phyloP scores from a whole-genome alignment of 2,797 vertebrate genomes.

The Petrocephalus sullivani region DNA sequence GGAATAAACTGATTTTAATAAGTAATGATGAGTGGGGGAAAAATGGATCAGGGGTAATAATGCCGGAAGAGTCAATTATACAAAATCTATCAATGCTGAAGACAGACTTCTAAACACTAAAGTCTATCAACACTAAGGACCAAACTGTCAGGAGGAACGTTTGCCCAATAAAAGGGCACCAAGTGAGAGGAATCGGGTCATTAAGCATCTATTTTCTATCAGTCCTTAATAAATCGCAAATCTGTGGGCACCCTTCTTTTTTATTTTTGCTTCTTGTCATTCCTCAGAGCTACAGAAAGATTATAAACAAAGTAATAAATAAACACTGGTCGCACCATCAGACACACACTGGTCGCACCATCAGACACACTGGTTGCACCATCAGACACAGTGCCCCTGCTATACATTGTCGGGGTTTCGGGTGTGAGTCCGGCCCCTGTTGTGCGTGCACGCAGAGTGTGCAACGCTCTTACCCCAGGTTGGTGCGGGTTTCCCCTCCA shows the following conservation, averaged over 20 bases:
- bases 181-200: background rate
- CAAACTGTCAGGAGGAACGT: background rate
- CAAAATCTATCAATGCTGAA: slow-evolving; percentile 22
- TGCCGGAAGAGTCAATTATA: slow-evolving; percentile 26
- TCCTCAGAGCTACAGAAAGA: background rate
- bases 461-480: background rate
- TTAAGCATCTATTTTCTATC: background rate
- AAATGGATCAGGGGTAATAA: slow-evolving; percentile 29
- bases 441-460: background rate
- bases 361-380: background rate
- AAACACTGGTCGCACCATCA: background rate
- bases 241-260: background rate
- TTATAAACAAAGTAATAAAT: background rate
- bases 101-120: slow-evolving; percentile 3
- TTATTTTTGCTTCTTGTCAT: background rate
- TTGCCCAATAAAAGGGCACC: background rate
- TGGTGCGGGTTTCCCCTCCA: background rate
- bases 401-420: background rate
- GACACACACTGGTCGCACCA: no score
- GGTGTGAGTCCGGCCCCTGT: background rate
- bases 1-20: slow-evolving; percentile 62
- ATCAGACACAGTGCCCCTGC: background rate
- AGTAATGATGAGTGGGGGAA: slow-evolving; percentile 30
- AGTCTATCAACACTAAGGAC: background rate
- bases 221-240: background rate